Percentiles rank a stretch among this genome's conserved stretches.
Conservation (phyloP, 2,797 vertebrate genomes). For the Coendou prehensilis region DNA sequence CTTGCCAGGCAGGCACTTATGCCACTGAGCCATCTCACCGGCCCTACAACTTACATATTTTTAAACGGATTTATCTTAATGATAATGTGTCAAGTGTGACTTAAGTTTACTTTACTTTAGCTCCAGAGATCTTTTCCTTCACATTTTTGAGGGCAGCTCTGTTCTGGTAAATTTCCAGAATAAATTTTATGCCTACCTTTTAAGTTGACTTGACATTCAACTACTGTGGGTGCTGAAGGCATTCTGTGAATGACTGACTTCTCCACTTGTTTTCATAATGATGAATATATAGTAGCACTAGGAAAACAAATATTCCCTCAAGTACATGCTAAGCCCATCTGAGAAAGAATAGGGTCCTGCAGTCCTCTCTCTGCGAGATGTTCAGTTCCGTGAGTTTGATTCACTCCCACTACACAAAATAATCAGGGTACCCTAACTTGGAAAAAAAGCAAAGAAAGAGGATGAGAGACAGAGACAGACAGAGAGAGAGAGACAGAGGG, state of each 20-base stretch:
- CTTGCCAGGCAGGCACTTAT: too few relatives aligned
- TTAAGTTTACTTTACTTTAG: conserved; percentile 86
- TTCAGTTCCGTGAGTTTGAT: conserved; percentile 54
- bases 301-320: conserved; percentile 71
- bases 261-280: conserved; percentile 81
- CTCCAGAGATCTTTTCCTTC: conserved; percentile 83
- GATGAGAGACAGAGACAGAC: too few relatives aligned
- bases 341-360: conserved; percentile 69
- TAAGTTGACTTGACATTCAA: conserved; percentile 82
- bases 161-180: conserved; percentile 84
- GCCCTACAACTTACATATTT: conserved; percentile 25
- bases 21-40: too few relatives aligned
- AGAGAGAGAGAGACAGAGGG: too few relatives aligned
- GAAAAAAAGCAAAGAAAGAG: not conserved
- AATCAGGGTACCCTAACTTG: not conserved
- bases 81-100: conserved; percentile 73
- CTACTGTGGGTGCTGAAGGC: conserved; percentile 76
- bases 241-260: conserved; percentile 80
- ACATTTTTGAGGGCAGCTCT: conserved; percentile 80
- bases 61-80: conserved; percentile 74
- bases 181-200: conserved; percentile 84
- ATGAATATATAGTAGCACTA: conserved; percentile 79
- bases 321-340: conserved; percentile 80
- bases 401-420: conserved; percentile 71
- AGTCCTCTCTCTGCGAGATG: conserved; percentile 65